Evolutionary conservation across 2,888 invertebrate species (phyloP), one percentile per base, ranked within the genome.

Genomic region (Girardia tigrina): DNA sequence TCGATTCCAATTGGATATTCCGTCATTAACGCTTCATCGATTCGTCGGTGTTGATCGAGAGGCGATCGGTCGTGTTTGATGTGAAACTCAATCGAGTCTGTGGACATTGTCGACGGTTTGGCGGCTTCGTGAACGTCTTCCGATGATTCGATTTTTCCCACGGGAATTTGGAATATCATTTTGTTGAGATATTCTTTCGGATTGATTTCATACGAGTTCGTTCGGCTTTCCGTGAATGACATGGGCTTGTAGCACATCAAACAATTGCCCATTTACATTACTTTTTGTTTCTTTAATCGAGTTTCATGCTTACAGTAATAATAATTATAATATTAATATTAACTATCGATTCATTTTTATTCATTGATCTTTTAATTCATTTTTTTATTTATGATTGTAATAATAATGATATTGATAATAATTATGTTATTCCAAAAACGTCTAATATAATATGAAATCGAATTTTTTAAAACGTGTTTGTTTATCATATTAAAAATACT

Each of bases 221-320:
- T 4, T 20, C 56, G 4, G 23, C 56, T 56, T 56, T 4, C 4
- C n/a, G 56, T 12, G n/a, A 56, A 20, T 56, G 20, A 20, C 23
- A 56, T 56, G 23, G 56, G 56, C 56, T 56, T 56, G n/a, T 56
- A 56, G n/a, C n/a, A n/a, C n/a, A n/a, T n/a, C n/a, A 56, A 56
- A 23, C 56, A 56, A 6, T n/a, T 20, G 56, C 56, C 56, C 56
- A 56, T 56, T n/a, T 4, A n/a, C 56, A 56, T 56, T 56, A 56
- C n/a, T n/a, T n/a, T n/a, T n/a, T n/a, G n/a, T n/a, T n/a, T n/a
- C n/a, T n/a, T n/a, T n/a, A n/a, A n/a, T n/a, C n/a, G n/a, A n/a
- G n/a, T n/a, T n/a, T n/a, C n/a, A n/a, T n/a, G n/a, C n/a, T n/a
- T n/a, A n/a, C n/a, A n/a, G n/a, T 56, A 56, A 8, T 6, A 6